Percentiles rank a stretch among this genome's conserved stretches.
These are phyloP conservation scores for Todiramphus chloris DNA, from an alignment of 2,113 vertebrate genomes.

Conservation along the genomic window DNA sequence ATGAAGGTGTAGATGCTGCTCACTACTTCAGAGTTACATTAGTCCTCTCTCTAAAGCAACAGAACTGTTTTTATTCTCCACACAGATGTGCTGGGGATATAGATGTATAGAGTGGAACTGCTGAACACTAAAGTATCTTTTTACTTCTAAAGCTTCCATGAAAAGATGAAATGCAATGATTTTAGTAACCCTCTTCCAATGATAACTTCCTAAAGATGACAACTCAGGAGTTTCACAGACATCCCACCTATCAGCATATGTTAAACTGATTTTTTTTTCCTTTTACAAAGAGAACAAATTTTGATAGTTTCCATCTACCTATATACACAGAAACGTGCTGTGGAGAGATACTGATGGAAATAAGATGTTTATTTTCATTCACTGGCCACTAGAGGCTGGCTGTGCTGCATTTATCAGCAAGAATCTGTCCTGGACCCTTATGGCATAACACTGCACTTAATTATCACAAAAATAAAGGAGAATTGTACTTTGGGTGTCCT, in stretches of 20 bases:
- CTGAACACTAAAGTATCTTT: not conserved
- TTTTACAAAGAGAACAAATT: not conserved
- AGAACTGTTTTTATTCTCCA: not conserved
- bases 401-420: not conserved
- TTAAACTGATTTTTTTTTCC: not conserved
- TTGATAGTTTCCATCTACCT: not conserved
- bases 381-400: constrained; percentile 61
- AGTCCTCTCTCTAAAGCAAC: not conserved
- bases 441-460: not conserved
- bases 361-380: not conserved
- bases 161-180: not conserved
- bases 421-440: not conserved
- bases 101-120: not conserved
- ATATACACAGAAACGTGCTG: not conserved
- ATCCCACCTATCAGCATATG: not conserved
- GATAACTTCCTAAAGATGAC: not conserved
- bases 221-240: not conserved
- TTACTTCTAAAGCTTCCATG: not conserved
- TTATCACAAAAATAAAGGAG: not conserved
- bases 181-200: not conserved
- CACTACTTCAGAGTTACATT: not conserved
- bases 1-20: not conserved
- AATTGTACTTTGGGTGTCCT: not conserved
- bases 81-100: not conserved
- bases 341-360: not conserved